Percentiles rank a stretch among this genome's conserved stretches.
Evolutionary conservation across 2,888 invertebrate species (phyloP).

Genomic region (Tipula unca): DNA sequence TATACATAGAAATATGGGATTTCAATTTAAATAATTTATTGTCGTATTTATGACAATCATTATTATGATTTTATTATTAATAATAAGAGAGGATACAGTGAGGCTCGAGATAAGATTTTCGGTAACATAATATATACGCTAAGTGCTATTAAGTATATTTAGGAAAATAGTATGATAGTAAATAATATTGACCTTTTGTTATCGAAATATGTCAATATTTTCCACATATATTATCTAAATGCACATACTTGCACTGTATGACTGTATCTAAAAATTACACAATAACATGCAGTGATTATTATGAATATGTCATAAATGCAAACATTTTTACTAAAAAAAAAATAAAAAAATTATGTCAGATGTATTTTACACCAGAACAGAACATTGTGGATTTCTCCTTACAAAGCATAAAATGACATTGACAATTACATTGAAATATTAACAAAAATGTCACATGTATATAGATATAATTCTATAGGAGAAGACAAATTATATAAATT

Average conservation of each 20-base stretch:
- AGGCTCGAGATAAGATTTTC: background rate
- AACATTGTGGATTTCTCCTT: background rate
- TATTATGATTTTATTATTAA: background rate
- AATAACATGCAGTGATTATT: background rate
- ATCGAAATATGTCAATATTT: too few species aligned
- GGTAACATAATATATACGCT: too few species aligned
- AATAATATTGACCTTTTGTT: too few species aligned
- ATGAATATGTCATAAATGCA: background rate
- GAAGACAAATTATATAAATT: background rate
- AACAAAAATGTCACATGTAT: background rate
- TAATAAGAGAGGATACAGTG: background rate
- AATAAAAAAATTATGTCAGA: background rate
- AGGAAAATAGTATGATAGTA: too few species aligned
- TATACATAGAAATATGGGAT: background rate
- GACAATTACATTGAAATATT: background rate
- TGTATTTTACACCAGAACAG: background rate
- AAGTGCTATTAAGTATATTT: too few species aligned
- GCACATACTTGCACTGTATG: background rate
- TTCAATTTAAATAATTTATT: background rate
- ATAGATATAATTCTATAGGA: background rate
- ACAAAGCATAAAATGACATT: background rate
- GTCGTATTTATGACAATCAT: background rate
- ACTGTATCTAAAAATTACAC: background rate
- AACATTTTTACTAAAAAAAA: background rate
- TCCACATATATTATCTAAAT: too few species aligned